Evolutionary conservation across 35 echinoderm and acorn worm genomes (phyloP), one percentile per base, ranked within the genome.

Genomic region (Heliocidaris tuberculata): DNA sequence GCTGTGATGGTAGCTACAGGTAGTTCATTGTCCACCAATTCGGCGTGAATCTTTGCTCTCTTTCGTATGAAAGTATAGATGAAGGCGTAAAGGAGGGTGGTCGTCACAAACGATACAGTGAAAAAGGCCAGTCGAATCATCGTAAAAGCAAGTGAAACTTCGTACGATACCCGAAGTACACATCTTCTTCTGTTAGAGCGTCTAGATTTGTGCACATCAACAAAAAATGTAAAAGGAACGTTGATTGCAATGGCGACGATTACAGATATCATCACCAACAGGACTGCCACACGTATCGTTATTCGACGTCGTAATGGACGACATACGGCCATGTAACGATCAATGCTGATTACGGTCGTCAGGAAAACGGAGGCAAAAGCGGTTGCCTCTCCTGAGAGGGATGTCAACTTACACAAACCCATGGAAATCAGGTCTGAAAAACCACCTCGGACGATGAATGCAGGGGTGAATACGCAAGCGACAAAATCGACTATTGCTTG

Each of bases 251-350:
- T 42, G 35, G 35, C 35, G 35, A 42, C 35, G 35, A 42, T 42
- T 42, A 42, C 35, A 42, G 35, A 42, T 42, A 42, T 42, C 35
- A 42, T 42, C 35, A 42, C 35, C 35, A 42, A 42, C 35, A 42
- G 35, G 35, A 42, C 35, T 42, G 35, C 35, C 35, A 42, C 35
- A 42, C 35, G 35, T 42, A 49, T 32, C 35, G 54, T 49, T 16
- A 48, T 15, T 48, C 92, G 47, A 93, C 54, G 32, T 50, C 48
- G 54, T 19, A 49, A 31, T 16, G 54, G 92, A 19, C 92, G 92
- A 93, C 54, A 93, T 11, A 93, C 92, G 48, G 32, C 47, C 54
- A 60, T 93, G 92, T 93, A 52, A 32, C 92, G 47, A 93, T 93
- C 92, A 9, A 93, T 52, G 86, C 86, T 89, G 32, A 89, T 89